A percentile compares a stretch with the other conserved stretches of the same genome.
phyloP scores from a whole-genome alignment of 2,888 invertebrate species.

The Mantis religiosa region DNA sequence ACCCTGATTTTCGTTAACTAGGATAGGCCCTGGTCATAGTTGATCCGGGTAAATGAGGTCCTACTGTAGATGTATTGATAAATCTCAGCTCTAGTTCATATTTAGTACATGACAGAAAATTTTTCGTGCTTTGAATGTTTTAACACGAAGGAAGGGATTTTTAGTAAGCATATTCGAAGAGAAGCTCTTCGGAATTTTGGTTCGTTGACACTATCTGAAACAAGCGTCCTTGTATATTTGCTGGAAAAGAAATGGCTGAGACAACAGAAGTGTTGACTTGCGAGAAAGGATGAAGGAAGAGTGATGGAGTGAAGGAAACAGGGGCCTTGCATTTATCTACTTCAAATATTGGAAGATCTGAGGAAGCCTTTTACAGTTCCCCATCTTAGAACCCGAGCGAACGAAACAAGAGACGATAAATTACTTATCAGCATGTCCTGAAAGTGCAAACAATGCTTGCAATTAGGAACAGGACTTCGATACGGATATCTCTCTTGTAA shows the following conservation, averaged over 20 bases:
- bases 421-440: neutral
- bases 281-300: neutral
- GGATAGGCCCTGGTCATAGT: no score
- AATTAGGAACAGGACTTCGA: neutral
- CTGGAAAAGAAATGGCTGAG: neutral
- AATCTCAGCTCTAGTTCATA: no score
- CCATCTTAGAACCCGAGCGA: neutral
- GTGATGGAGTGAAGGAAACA: neutral
- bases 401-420: neutral
- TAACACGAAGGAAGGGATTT: no score
- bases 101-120: no score
- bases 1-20: no score
- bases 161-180: neutral
- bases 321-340: neutral
- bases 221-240: neutral
- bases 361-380: neutral
- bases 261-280: neutral
- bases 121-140: no score
- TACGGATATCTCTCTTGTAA: neutral
- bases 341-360: neutral
- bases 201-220: neutral
- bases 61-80: no score
- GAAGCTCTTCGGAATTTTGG: neutral
- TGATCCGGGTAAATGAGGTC: no score
- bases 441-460: neutral